Evolutionary conservation across 2,888 invertebrate species (phyloP).

Genomic region (Pediacus dermestoides): DNA sequence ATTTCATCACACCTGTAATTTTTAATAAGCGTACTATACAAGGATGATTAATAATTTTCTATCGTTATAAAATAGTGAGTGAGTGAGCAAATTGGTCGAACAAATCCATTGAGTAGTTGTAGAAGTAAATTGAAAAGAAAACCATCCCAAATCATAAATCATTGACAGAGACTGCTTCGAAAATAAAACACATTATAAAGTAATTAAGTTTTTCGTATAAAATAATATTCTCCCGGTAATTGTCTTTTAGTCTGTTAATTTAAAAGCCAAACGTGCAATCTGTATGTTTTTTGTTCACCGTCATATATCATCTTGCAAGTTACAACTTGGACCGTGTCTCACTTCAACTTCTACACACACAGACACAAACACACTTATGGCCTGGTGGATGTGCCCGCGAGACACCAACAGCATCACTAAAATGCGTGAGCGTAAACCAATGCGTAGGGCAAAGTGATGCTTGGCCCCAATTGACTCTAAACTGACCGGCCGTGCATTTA

Average conservation of each 20-base stretch:
- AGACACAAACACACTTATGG: no score
- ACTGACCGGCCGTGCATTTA: slow-evolving; percentile 7
- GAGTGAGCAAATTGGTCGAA: no score
- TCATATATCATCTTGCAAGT: slow-evolving; percentile 29
- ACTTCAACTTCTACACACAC: no score
- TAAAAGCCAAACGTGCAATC: slow-evolving; percentile 34
- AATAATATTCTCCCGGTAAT: slow-evolving; percentile 38
- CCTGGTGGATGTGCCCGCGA: slow-evolving; percentile 11
- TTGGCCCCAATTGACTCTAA: slow-evolving; percentile 20
- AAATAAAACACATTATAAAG: slow-evolving; percentile 2
- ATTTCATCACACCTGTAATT: slow-evolving; percentile 2
- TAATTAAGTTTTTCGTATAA: slow-evolving; percentile 23
- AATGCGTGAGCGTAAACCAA: slow-evolving; percentile 15
- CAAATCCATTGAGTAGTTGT: no score
- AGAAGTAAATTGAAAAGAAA: slow-evolving; percentile 1
- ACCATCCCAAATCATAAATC: slow-evolving; percentile 2
- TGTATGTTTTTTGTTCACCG: slow-evolving; percentile 23
- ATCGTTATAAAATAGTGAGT: no score
- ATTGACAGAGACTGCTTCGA: background rate
- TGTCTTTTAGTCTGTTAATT: slow-evolving; percentile 37
- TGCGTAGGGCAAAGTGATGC: slow-evolving; percentile 16
- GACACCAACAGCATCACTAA: slow-evolving; percentile 9
- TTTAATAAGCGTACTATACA: background rate
- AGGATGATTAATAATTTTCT: slow-evolving; percentile 1
- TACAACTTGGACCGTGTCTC: slow-evolving; percentile 7